Evolutionary conservation across 2,888 invertebrate genomes (phyloP), one percentile per base, ranked within the genome.

Genomic region (Drosophila rellima): DNA sequence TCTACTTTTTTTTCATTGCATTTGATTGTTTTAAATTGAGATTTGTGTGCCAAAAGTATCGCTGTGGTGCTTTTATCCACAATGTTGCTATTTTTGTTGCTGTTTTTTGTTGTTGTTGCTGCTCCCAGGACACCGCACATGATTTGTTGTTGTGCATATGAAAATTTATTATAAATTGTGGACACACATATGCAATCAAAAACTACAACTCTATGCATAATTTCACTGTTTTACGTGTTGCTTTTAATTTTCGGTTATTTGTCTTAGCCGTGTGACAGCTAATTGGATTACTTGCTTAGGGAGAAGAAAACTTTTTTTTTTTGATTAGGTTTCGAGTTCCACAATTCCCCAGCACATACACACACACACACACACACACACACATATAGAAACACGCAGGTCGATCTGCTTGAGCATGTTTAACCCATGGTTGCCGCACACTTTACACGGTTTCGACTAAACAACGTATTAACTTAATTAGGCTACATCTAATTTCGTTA

Each of bases 21-120:
- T 86, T 83, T 83, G 78, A 85, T 83, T 86, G 83, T 83, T 83
- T 82, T 85, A 83, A 83, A 83, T 83, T 82, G 70, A 83, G 81
- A 86, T 83, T 86, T 83, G 86, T 83, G 70, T 81, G 78, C 78
- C 76, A 82, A 78, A 82, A 76, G 79, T 72, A 68, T 55, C 66
- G 74, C 65, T 65, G 57, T 51, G 55, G 47, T 65, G 74, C 48
- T 55, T 51, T 57, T 59, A 35, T 48, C 40, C 18, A 52, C 63
- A 54, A 18, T 54, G 68, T 15, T 57, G 45, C 29, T 74, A 60
- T 11, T 48, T 67, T 18, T 61, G 48, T 56, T 42, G 26, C 55
- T 42, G 31, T 55, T 51, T 15, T 15, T 2, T 59, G 48, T 47
- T 56, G 35, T 33, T 74, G 63, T n/a, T 44, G 67, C 11, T 57